These are phyloP conservation scores for Sminthopsis crassicaudata DNA, from an alignment of 2,113 vertebrate genomes.

Conservation along the genomic window DNA sequence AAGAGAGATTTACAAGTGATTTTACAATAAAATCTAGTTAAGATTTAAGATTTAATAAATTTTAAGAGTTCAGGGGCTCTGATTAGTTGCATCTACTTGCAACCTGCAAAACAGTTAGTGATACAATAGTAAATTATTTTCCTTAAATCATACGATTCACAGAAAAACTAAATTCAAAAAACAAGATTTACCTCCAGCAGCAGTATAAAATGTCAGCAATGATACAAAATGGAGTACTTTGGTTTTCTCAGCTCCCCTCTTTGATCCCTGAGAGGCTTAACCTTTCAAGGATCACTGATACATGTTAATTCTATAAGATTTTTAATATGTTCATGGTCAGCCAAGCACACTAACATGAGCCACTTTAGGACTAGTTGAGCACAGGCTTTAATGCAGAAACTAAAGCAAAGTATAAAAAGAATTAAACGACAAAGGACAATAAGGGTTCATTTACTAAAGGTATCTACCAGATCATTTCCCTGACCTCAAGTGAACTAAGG, in stretches of 20 bases:
- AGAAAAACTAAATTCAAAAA: background rate
- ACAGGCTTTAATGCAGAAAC: background rate
- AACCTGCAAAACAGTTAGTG: background rate
- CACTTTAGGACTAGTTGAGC: background rate
- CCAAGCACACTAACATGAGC: background rate
- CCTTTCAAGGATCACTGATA: background rate
- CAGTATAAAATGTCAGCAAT: background rate
- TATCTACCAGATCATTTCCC: background rate
- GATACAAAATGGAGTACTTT: background rate
- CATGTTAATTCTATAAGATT: background rate
- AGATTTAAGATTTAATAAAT: no score
- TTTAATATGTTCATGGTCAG: background rate
- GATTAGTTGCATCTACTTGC: background rate
- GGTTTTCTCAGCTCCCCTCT: background rate
- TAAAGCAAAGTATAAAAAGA: background rate
- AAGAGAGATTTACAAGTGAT: no score
- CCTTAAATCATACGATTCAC: background rate
- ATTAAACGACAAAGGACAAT: background rate
- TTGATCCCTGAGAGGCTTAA: background rate
- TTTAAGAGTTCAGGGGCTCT: background rate
- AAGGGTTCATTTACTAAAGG: background rate
- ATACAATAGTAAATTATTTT: background rate
- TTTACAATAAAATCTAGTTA: no score
- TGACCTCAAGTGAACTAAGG: background rate
- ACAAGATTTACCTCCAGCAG: background rate